Percentiles rank a stretch among this genome's conserved stretches.
phyloP scores from a whole-genome alignment of 2,888 invertebrate genomes.

The Lasioglossum pauxillum region DNA sequence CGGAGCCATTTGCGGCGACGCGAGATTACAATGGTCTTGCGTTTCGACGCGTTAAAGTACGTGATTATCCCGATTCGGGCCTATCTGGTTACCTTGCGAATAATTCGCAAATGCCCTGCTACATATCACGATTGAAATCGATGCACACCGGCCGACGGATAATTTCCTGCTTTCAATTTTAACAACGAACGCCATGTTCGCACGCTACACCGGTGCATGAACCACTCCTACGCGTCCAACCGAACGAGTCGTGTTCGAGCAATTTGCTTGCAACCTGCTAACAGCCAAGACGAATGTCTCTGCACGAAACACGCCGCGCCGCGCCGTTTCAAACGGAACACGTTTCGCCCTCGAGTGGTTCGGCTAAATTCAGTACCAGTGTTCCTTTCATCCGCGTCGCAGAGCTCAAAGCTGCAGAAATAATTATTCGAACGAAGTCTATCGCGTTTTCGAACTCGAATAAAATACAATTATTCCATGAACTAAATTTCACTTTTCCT shows the following conservation, averaged over 20 bases:
- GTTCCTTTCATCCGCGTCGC: neutral
- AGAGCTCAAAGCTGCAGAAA: neutral
- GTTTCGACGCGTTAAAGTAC: neutral
- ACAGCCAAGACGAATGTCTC: conserved; percentile 28
- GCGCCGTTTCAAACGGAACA: conserved; percentile 3
- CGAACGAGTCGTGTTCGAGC: conserved; percentile 38
- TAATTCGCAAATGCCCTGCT: conserved; percentile 40
- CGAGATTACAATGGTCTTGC: neutral
- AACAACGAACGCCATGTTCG: conserved; percentile 45
- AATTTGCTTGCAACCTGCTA: conserved; percentile 37
- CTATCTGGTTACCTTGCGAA: neutral
- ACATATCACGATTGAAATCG: conserved; percentile 33
- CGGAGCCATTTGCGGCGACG: neutral
- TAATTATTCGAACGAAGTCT: neutral
- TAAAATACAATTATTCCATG: too few relatives aligned
- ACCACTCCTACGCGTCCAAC: conserved; percentile 25
- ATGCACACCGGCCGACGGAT: conserved; percentile 36
- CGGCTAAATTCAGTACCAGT: neutral
- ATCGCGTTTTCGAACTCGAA: too few relatives aligned
- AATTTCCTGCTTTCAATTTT: conserved; percentile 63
- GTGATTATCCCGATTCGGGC: neutral
- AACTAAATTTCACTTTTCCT: too few relatives aligned
- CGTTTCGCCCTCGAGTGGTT: neutral
- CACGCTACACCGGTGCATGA: conserved; percentile 50
- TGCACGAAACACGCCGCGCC: conserved; percentile 9